Percentiles rank a stretch among this genome's conserved stretches.
These are phyloP conservation scores for Panagrolaimus sp. DNA, from an alignment of 1,140 invertebrate genomes.

Conservation along the genomic window DNA sequence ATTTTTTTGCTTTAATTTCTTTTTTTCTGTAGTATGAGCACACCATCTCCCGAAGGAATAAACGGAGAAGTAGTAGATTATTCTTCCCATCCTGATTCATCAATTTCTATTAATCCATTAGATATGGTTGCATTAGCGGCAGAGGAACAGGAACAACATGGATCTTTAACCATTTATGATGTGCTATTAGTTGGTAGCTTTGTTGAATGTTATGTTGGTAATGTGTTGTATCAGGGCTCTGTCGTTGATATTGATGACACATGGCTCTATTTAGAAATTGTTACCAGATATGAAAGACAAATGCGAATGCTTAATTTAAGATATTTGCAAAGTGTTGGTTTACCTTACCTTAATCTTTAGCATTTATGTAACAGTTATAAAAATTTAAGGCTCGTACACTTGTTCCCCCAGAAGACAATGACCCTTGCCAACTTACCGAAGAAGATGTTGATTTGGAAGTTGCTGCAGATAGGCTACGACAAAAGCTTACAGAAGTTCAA, in stretches of 20 bases:
- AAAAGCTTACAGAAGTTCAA: background rate
- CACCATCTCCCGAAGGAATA: too few relatives aligned
- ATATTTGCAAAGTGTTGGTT: background rate
- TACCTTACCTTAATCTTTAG: background rate
- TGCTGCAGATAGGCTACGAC: background rate
- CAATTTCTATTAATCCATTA: background rate
- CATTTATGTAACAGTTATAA: background rate
- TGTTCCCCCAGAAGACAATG: background rate
- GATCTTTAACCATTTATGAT: background rate
- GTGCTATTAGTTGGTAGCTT: background rate
- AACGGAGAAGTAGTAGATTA: too few relatives aligned
- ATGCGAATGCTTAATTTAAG: background rate
- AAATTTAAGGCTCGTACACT: background rate
- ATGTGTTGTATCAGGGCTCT: background rate
- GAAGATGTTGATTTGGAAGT: background rate
- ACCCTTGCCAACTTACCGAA: background rate
- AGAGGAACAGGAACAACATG: background rate
- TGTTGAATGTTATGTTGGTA: background rate
- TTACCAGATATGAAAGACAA: background rate
- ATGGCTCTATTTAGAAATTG: background rate
- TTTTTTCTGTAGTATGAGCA: too few relatives aligned
- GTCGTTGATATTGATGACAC: background rate
- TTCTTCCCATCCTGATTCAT: too few relatives aligned
- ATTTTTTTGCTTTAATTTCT: too few relatives aligned
- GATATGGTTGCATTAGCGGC: background rate